A percentile compares a stretch with the other conserved stretches of the same genome.
phyloP scores from a whole-genome alignment of 2,113 vertebrate genomes.

The Paratilapia polleni region DNA sequence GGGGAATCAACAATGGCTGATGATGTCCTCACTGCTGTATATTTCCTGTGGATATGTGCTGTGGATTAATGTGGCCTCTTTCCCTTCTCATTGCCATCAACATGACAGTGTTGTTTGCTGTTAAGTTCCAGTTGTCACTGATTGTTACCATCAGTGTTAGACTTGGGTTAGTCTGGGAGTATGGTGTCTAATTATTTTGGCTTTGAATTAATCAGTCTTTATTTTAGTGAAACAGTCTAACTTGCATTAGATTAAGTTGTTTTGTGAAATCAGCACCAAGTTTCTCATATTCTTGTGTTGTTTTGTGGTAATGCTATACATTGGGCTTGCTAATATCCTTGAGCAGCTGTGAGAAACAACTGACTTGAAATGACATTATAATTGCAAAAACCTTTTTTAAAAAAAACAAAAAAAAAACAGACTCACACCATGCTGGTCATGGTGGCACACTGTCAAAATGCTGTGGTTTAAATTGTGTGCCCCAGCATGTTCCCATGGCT shows the following conservation, averaged over 20 bases:
- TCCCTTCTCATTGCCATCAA: background rate
- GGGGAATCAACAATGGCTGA: background rate
- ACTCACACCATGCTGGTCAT: background rate
- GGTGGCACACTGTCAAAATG: background rate
- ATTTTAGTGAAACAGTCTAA: background rate
- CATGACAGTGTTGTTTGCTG: background rate
- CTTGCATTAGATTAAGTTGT: background rate
- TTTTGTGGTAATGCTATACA: background rate
- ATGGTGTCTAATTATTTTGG: background rate
- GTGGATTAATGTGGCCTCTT: background rate
- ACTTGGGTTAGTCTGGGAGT: too few relatives aligned
- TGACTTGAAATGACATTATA: background rate
- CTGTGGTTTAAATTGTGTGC: slow-evolving; percentile 18
- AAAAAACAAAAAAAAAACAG: background rate
- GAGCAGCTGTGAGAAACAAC: background rate
- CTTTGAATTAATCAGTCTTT: background rate
- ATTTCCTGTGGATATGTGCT: too few relatives aligned
- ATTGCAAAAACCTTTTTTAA: too few relatives aligned
- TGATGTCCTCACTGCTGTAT: background rate
- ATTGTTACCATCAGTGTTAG: background rate
- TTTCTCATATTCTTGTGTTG: background rate
- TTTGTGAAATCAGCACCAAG: background rate
- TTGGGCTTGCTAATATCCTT: background rate
- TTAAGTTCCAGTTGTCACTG: background rate
- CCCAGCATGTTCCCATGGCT: slow-evolving; percentile 7